Conservation (phyloP, 2,797 vertebrate species). For the Brachyalestes nurse region DNA sequence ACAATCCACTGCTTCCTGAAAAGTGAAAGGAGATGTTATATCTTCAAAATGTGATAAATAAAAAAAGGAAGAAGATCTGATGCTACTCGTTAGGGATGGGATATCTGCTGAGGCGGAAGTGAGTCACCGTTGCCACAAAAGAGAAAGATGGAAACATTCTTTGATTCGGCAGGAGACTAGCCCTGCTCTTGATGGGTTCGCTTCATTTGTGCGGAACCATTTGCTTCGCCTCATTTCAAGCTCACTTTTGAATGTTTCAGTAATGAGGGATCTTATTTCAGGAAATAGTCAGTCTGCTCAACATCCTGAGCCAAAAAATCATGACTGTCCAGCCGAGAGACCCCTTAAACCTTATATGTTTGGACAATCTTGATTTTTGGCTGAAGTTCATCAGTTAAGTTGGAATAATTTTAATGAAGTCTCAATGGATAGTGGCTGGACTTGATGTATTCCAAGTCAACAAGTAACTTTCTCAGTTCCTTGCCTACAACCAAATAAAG, state of each 20-base stretch:
- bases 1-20: not conserved
- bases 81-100: not conserved
- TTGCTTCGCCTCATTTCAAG: not conserved
- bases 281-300: slow-evolving; percentile 6
- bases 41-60: not conserved
- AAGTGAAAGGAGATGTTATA: not conserved
- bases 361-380: not conserved
- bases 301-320: not conserved
- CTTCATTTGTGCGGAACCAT: slow-evolving; percentile 1
- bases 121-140: slow-evolving; percentile 40
- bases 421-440: too few relatives aligned
- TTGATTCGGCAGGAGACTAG: not conserved
- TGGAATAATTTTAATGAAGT: too few relatives aligned
- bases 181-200: slow-evolving; percentile 11
- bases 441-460: too few relatives aligned
- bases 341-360: not conserved
- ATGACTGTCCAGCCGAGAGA: not conserved
- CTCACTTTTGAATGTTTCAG: not conserved
- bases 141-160: slow-evolving; percentile 13
- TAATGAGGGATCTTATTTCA: slow-evolving; percentile 19
- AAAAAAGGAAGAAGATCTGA: not conserved
- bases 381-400: not conserved
- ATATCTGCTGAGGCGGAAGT: slow-evolving; percentile 30
- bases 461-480: too few relatives aligned
- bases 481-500: too few relatives aligned